A percentile compares a stretch with the other conserved stretches of the same genome.
Conservation (phyloP, 2,113 vertebrate species). For the Cyanocitta stelleri region DNA sequence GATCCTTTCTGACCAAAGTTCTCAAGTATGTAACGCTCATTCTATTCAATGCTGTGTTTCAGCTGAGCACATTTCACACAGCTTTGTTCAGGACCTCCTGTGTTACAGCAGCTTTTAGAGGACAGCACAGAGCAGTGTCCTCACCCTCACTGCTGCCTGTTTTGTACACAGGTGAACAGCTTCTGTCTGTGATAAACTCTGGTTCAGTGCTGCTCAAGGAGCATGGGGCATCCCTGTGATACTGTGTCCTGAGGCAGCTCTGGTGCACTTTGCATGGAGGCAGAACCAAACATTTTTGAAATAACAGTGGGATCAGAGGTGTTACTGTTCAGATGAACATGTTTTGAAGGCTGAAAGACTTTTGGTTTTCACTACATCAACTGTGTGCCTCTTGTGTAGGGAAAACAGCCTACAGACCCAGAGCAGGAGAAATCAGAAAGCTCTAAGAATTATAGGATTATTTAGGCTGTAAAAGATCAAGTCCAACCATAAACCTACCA, state of each 20-base stretch:
- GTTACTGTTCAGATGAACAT: background rate
- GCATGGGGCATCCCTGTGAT: background rate
- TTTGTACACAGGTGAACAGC: background rate
- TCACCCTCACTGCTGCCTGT: fast-evolving
- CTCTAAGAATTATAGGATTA: background rate
- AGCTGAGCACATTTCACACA: background rate
- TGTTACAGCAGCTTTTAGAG: background rate
- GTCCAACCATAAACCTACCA: background rate
- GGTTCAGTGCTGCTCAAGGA: background rate
- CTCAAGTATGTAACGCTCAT: background rate
- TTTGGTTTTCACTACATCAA: background rate
- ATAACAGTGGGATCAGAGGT: background rate
- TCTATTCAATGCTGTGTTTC: background rate
- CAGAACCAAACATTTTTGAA: background rate
- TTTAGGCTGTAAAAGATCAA: background rate
- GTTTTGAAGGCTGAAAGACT: background rate
- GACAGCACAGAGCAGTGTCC: background rate
- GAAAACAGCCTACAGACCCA: background rate
- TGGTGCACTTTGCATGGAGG: background rate
- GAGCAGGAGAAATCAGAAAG: background rate
- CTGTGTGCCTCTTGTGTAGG: background rate
- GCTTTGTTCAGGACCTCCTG: background rate
- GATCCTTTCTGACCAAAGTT: background rate
- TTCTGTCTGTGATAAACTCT: background rate
- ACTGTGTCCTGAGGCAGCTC: background rate